phyloP scores from a whole-genome alignment of 2,113 vertebrate genomes.

The Coryphaenoides rupestris region DNA sequence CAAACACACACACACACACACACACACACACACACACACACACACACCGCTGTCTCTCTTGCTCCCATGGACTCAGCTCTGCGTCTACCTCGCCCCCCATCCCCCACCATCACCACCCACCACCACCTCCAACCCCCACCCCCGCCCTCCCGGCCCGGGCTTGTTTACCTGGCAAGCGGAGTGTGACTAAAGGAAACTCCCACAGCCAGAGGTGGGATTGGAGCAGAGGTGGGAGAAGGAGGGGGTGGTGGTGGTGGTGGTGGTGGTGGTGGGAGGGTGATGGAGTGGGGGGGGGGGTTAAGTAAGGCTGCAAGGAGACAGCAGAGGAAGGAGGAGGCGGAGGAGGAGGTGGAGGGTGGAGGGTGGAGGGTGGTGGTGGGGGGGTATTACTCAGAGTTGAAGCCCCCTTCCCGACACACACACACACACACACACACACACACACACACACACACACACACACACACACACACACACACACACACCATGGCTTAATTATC shows the following conservation, averaged over 20 bases:
- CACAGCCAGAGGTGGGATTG: constrained; percentile 78
- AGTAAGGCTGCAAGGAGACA: constrained; percentile 38
- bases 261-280: too few species aligned
- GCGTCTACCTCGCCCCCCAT: too few species aligned
- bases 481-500: constrained; percentile 87
- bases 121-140: constrained; percentile 68
- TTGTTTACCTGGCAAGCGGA: constrained; percentile 92
- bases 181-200: constrained; percentile 92
- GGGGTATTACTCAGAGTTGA: constrained; percentile 78
- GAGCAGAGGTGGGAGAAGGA: constrained; percentile 36
- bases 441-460: too few species aligned
- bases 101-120: constrained; percentile 72
- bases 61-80: too few species aligned
- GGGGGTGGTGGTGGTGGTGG: constrained; percentile 40
- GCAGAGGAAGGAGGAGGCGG: too few species aligned
- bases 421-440: too few species aligned
- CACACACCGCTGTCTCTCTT: too few species aligned
- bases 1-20: too few species aligned
- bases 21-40: too few species aligned
- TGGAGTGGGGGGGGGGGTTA: constrained; percentile 49
- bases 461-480: too few species aligned
- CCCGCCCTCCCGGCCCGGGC: constrained; percentile 67
- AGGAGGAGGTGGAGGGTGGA: constrained; percentile 38
- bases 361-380: constrained; percentile 43
- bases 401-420: constrained; percentile 77